Evolutionary conservation across 2,888 invertebrate species (phyloP).

Genomic region (Tenodera sinensis): DNA sequence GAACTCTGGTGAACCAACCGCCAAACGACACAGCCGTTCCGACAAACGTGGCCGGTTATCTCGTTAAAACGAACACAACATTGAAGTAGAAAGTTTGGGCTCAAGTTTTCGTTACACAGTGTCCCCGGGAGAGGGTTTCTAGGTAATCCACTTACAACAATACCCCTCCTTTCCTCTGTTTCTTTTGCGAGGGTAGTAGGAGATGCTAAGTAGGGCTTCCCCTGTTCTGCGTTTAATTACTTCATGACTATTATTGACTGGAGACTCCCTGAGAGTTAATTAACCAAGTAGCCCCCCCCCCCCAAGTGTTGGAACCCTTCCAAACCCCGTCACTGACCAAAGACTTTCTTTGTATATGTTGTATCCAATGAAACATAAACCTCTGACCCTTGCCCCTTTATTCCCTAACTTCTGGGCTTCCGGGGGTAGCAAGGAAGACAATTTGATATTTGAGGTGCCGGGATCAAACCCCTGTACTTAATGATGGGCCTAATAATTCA

Average conservation of each 20-base stretch:
- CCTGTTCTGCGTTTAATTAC: background rate
- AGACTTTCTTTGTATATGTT: background rate
- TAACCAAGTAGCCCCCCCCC: background rate
- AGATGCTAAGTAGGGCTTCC: background rate
- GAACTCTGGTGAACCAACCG: too few species aligned
- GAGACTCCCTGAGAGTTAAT: background rate
- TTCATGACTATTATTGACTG: background rate
- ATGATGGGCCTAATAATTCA: too few species aligned
- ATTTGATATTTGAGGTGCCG: too few species aligned
- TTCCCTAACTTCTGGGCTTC: background rate
- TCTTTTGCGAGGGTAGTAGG: background rate
- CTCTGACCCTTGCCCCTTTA: background rate
- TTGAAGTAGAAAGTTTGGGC: background rate
- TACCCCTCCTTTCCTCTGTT: background rate
- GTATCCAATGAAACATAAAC: background rate
- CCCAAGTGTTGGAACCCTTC: background rate
- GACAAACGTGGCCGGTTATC: too few species aligned
- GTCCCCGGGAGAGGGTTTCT: background rate
- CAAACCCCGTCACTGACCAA: background rate
- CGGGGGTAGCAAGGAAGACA: too few species aligned
- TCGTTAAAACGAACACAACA: background rate
- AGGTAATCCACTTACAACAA: background rate
- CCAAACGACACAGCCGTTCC: too few species aligned
- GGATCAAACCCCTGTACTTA: too few species aligned
- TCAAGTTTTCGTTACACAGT: background rate